These are phyloP conservation scores for Gyrodactylus bullatarudis DNA, from an alignment of 1,140 invertebrate genomes.

Conservation along the genomic window DNA sequence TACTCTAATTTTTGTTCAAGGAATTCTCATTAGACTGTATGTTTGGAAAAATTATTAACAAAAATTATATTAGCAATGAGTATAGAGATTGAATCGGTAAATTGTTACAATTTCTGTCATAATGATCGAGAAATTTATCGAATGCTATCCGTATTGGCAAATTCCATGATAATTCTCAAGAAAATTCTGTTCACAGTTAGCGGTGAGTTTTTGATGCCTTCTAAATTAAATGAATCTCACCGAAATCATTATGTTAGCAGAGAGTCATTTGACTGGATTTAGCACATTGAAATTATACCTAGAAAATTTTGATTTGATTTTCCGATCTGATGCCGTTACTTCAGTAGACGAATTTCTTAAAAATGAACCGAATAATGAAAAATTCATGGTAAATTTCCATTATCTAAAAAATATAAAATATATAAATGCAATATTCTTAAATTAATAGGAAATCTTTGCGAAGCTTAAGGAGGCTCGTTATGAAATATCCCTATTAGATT, in stretches of 20 bases:
- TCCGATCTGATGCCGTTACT: not conserved
- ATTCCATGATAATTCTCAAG: not conserved
- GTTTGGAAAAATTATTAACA: no score
- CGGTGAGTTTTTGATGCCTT: not conserved
- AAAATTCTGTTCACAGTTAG: not conserved
- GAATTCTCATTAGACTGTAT: no score
- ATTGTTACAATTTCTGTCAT: not conserved
- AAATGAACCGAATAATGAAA: not conserved
- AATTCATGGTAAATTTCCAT: no score
- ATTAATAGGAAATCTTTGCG: not conserved
- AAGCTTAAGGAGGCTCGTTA: not conserved
- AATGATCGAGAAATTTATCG: not conserved
- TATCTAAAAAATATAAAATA: no score
- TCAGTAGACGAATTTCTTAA: not conserved
- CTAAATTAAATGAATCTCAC: not conserved
- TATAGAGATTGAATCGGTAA: not conserved
- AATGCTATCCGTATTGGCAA: not conserved
- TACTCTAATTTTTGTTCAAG: no score
- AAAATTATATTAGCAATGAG: not conserved
- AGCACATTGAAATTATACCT: not conserved
- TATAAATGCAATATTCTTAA: no score
- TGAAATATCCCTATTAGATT: not conserved
- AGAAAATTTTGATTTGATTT: not conserved
- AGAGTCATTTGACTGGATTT: not conserved
- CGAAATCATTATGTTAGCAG: not conserved